Evolutionary conservation across 2,797 vertebrate species (phyloP), one percentile per base, ranked within the genome.

Genomic region (Vipera latastei): DNA sequence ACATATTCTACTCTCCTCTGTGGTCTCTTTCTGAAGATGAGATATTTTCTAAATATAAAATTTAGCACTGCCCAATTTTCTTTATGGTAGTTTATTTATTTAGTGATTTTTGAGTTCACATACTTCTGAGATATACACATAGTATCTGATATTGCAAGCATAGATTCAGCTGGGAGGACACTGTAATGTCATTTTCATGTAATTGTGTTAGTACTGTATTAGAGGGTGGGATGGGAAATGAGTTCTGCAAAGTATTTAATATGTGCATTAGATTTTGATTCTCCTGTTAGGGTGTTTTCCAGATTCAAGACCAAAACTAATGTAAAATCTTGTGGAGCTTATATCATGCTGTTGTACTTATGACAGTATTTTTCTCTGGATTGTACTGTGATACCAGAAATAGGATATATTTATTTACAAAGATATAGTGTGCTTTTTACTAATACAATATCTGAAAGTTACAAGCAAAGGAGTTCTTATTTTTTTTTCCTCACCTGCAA

Each of bases 81-180:
- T 96, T 97, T 95, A 96, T 73, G 94, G 96, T 97, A 97, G 97
- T 98, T 96, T 97, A 97, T 98, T 98, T 98, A 98, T 97, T 98
- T 97, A 97, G 97, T 95, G 95, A 96, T 91, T 97, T 93, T 97
- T 86, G 65, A 73, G 94, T 97, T 97, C 95, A 14, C 95, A 88
- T 97, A 96, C 96, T 96, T 97, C 96, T 96, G 96, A 98, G 96
- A 92, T 97, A 94, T 97, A 96, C 94, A 95, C 96, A 92, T 96
- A 6, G 91, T 97, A 97, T 96, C 96, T 3, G 20, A 96, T 96
- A 94, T 95, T 97, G 91, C 97, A 97, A 94, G 94, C 96, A 44
- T 95, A 93, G 87, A 91, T 96, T 96, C 97, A 98, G 96, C 97
- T 97, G 96, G 96, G 96, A 97, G 97, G 96, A 97, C 97, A 97